Percentiles rank a stretch among this genome's conserved stretches.
Conservation (phyloP, 2,888 invertebrate genomes). For the Linnaemya vulpina region DNA sequence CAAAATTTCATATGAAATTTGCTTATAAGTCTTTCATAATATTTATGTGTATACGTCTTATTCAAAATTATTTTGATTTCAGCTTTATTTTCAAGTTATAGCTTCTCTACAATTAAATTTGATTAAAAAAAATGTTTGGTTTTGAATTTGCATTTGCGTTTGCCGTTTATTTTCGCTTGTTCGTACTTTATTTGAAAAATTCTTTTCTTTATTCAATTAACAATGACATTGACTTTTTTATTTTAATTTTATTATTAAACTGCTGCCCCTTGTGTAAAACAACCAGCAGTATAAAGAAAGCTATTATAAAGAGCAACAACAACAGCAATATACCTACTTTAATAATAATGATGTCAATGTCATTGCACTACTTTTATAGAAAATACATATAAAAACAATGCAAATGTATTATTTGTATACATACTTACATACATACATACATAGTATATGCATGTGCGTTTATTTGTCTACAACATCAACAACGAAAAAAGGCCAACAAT, state of each 20-base stretch:
- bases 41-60: background rate
- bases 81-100: background rate
- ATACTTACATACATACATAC: background rate
- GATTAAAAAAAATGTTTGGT: background rate
- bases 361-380: conserved; percentile 69
- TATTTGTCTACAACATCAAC: background rate
- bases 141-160: background rate
- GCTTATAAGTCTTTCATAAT: too few species aligned
- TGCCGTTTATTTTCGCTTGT: background rate
- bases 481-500: conserved; percentile 59
- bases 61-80: background rate
- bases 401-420: background rate
- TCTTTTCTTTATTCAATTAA: conserved; percentile 36
- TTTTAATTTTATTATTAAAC: conserved; percentile 27
- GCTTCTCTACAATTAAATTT: background rate
- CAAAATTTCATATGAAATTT: too few species aligned
- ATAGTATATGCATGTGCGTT: background rate
- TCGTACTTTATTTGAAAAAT: background rate
- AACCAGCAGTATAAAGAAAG: conserved; percentile 49
- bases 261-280: conserved; percentile 34
- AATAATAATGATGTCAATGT: conserved; percentile 72
- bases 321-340: conserved; percentile 40
- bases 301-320: conserved; percentile 41
- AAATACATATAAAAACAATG: conserved; percentile 30
- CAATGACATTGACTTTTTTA: conserved; percentile 61